Evolutionary conservation across 2,888 invertebrate species (phyloP), one percentile per base, ranked within the genome.

Genomic region (Athalia rosae): DNA sequence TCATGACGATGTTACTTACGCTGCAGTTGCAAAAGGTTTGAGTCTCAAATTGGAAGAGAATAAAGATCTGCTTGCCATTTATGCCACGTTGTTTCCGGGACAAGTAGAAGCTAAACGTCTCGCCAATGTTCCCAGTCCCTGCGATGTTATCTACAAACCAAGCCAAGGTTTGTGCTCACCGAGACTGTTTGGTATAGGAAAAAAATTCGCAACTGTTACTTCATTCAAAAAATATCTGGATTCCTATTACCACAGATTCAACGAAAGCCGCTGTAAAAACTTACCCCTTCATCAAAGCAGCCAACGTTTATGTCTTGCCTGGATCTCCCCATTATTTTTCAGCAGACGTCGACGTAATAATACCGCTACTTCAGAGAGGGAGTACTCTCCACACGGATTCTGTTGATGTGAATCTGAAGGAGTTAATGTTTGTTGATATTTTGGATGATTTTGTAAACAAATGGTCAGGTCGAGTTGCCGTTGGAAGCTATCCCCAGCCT

Each of bases 1-100:
- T 0, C 94, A 94, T 83, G 94, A 94, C 87, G 94, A 94, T 85
- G 89, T 93, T 77, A 94, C 94, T 0, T 94, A 93, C 85, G 91
- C 92, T 87, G 93, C 92, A n/a, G 90, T 91, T 11, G 91, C 91
- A 3, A 86, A 87, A 76, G 91, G 90, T 53, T 90, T 91, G 76
- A 83, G 85, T 53, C 84, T 90, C 13, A 79, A 82, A 50, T 80
- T 91, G 4, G 83, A 84, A 73, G 77, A 84, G 53, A 85, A 91
- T 79, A 71, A 85, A 56, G 86, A 87, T 63, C 83, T 91, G 79
- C 80, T 86, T 63, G 81, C 85, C 9, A 83, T 87, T 61, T 85
- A 87, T 69, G 76, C 77, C 8, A 79, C 80, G 66, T 76, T 83
- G 47, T 81, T 84, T 71, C 81, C 85, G 13, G 79, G 83, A 3